Conservation (phyloP, 2,113 vertebrate genomes). For the Casuarius casuarius region DNA sequence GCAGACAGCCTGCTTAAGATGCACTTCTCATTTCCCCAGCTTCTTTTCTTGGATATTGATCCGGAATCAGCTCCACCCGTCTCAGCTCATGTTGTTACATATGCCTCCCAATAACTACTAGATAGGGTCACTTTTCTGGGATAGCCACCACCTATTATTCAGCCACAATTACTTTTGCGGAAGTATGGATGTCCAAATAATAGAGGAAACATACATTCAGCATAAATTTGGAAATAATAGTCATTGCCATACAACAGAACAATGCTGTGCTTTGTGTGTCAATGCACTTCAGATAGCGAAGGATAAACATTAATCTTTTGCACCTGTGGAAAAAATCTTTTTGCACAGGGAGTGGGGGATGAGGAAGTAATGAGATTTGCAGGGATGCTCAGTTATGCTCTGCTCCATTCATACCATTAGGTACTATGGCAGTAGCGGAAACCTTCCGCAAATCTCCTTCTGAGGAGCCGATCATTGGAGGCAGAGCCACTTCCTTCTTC, state of each 20-base stretch:
- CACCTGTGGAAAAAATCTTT: not conserved
- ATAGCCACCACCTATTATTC: not conserved
- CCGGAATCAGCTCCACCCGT: not conserved
- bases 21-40: not conserved
- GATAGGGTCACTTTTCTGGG: not conserved
- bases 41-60: not conserved
- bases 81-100: not conserved
- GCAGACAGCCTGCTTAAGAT: not conserved
- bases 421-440: not conserved
- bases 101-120: not conserved
- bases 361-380: not conserved
- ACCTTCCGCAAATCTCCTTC: not conserved
- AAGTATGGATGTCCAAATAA: not conserved
- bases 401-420: not conserved
- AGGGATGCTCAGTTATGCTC: not conserved
- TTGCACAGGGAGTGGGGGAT: not conserved
- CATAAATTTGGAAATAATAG: not conserved
- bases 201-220: not conserved
- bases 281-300: not conserved
- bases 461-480: not conserved
- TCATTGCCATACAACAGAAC: not conserved
- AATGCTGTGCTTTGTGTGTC: not conserved
- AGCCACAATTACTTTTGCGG: not conserved
- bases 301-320: conserved; percentile 13
- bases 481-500: not conserved